Percentiles rank a stretch among this genome's conserved stretches.
Evolutionary conservation across 2,113 vertebrate genomes (phyloP).

Genomic region (Ptilorrhoa leucosticta): DNA sequence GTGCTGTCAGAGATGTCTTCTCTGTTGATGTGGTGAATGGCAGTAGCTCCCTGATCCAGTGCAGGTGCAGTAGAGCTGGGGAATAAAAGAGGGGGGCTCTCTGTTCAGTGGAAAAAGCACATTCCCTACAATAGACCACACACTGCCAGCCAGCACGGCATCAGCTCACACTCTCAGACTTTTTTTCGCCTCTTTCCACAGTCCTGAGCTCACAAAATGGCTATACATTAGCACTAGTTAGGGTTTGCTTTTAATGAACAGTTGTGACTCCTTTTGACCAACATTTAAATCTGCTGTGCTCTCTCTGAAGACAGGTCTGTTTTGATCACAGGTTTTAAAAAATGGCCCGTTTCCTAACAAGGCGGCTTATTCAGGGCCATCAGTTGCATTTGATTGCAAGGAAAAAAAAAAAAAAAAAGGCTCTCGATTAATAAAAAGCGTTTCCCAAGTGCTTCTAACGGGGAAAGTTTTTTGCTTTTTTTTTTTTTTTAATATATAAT

Average conservation of each 20-base stretch:
- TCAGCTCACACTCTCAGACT: conserved; percentile 81
- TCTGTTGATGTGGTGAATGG: conserved; percentile 89
- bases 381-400: not conserved
- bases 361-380: conserved; percentile 9
- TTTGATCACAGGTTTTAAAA: conserved; percentile 64
- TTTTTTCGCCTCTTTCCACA: conserved; percentile 67
- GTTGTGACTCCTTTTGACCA: conserved; percentile 73
- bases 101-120: conserved; percentile 81
- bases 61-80: conserved; percentile 91
- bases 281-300: conserved; percentile 69
- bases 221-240: conserved; percentile 75
- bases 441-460: not conserved
- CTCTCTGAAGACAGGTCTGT: conserved; percentile 46
- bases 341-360: conserved; percentile 19
- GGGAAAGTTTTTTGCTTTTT: not conserved
- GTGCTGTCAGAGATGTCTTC: conserved; percentile 89
- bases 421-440: not conserved
- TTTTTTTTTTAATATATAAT: not conserved
- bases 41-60: conserved; percentile 89
- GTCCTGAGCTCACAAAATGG: conserved; percentile 80
- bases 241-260: conserved; percentile 75
- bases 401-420: not conserved
- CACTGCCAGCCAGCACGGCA: conserved; percentile 96
- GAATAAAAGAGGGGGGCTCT: conserved; percentile 72
- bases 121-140: conserved; percentile 94